Evolutionary conservation across 2,888 invertebrate genomes (phyloP).

Genomic region (Microchrysa polita): DNA sequence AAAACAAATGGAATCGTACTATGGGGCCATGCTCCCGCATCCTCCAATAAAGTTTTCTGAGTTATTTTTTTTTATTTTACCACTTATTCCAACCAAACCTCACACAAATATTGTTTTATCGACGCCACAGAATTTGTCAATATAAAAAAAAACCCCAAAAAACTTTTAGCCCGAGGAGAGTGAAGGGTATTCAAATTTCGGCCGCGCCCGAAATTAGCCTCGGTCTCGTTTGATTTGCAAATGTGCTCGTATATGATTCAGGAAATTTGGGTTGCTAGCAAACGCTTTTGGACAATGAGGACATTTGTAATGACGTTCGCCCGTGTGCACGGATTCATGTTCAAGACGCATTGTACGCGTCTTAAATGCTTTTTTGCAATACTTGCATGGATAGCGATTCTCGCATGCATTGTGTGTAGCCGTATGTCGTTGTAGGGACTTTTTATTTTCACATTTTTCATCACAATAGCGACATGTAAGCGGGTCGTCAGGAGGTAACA

Average conservation of each 20-base stretch:
- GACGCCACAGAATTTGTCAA: too few relatives aligned
- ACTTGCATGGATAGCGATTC: background rate
- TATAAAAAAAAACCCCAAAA: too few relatives aligned
- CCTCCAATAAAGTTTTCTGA: too few relatives aligned
- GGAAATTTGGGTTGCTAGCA: slow-evolving; percentile 36
- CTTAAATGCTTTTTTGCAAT: slow-evolving; percentile 3
- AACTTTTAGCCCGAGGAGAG: too few relatives aligned
- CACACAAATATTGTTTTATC: too few relatives aligned
- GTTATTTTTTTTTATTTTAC: too few relatives aligned
- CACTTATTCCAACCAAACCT: too few relatives aligned
- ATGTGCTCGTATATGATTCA: slow-evolving; percentile 26
- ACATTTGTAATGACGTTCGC: slow-evolving; percentile 17
- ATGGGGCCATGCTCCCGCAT: too few relatives aligned
- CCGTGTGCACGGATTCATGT: slow-evolving; percentile 8
- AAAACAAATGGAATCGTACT: too few relatives aligned
- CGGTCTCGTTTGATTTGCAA: slow-evolving; percentile 38
- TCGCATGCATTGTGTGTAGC: slow-evolving; percentile 39
- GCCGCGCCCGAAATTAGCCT: too few relatives aligned
- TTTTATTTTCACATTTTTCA: background rate
- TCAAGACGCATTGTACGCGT: background rate
- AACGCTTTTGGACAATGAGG: slow-evolving; percentile 34
- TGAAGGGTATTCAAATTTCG: too few relatives aligned
- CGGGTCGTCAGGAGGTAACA: background rate
- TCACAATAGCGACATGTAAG: slow-evolving; percentile 4
- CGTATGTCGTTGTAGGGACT: slow-evolving; percentile 20